phyloP scores from a whole-genome alignment of 1,140 invertebrate genomes.

The Drosophila melanogaster region Release_6_plus_ISO1_MT NT_033777.3:9469001-9469500 shows the following conservation, averaged over 20 bases:
- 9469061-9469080: slow-evolving; percentile 93
- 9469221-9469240: slow-evolving; percentile 80
- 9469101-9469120: slow-evolving; percentile 94
- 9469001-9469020: slow-evolving; percentile 95
- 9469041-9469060: slow-evolving; percentile 95
- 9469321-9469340: slow-evolving; percentile 93
- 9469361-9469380: slow-evolving; percentile 86
- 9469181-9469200: slow-evolving; percentile 95
- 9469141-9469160: slow-evolving; percentile 41
- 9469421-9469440: slow-evolving; percentile 73
- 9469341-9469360: slow-evolving; percentile 97
- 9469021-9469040: slow-evolving; percentile 96
- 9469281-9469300: slow-evolving; percentile 71
- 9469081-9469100: slow-evolving; percentile 73
- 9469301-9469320: slow-evolving; percentile 91
- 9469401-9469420: slow-evolving; percentile 84
- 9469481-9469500: slow-evolving; percentile 73
- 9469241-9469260: slow-evolving; percentile 78
- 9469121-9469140: slow-evolving; percentile 88
- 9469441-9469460: slow-evolving; percentile 84
- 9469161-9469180: slow-evolving; percentile 87
- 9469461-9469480: slow-evolving; percentile 83
- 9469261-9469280: slow-evolving; percentile 69
- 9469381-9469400: slow-evolving; percentile 86
- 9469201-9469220: slow-evolving; percentile 90